Conservation (phyloP, 2,888 invertebrate species). For the Rhimphoctona megacephalus region DNA sequence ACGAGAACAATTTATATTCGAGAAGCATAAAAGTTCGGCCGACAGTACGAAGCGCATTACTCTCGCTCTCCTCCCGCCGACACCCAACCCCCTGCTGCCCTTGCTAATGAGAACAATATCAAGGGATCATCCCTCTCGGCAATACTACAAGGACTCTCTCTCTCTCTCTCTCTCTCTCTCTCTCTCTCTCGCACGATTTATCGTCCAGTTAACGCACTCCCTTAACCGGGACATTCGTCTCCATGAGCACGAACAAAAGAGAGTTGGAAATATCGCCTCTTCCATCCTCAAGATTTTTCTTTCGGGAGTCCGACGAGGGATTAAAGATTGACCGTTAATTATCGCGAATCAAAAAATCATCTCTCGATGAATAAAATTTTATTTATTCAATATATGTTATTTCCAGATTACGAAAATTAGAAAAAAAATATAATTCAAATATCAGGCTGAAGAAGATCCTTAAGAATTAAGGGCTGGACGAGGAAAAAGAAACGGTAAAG, state of each 20-base stretch:
- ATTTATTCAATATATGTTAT: neutral
- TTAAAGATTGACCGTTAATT: too few species aligned
- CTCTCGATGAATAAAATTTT: neutral
- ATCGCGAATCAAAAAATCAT: too few species aligned
- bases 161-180: too few species aligned
- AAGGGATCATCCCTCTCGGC: slow-evolving; percentile 42
- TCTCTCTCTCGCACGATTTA: slow-evolving; percentile 75
- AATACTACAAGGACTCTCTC: slow-evolving; percentile 31
- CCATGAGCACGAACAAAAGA: slow-evolving; percentile 64
- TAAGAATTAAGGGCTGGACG: neutral
- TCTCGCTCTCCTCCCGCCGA: slow-evolving; percentile 30
- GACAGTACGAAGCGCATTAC: slow-evolving; percentile 28
- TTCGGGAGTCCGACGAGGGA: neutral
- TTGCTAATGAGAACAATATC: slow-evolving; percentile 51
- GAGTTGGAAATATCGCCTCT: slow-evolving; percentile 43
- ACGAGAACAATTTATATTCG: slow-evolving; percentile 82
- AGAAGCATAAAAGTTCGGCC: slow-evolving; percentile 51
- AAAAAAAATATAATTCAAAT: too few species aligned
- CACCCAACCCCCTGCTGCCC: neutral
- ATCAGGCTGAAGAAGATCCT: neutral
- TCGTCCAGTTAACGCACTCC: slow-evolving; percentile 78
- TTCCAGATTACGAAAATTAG: neutral
- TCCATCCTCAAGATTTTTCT: slow-evolving; percentile 1
- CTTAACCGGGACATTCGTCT: slow-evolving; percentile 75
- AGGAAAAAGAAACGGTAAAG: slow-evolving; percentile 79